Conservation (phyloP, 2,797 vertebrate genomes). For the Falco berigora region DNA sequence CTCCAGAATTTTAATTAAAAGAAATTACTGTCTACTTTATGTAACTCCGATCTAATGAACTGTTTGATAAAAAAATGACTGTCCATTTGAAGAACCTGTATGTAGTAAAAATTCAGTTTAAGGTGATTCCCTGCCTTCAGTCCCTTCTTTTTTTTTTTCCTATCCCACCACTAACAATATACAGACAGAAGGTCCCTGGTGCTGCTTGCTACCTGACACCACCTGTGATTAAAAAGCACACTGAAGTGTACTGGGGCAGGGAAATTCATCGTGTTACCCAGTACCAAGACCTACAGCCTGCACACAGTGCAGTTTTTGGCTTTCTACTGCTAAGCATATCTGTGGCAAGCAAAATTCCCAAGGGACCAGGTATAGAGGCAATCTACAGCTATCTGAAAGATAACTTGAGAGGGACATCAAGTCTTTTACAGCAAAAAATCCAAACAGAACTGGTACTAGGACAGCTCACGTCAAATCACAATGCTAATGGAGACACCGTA, state of each 20-base stretch:
- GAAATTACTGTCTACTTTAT: not conserved
- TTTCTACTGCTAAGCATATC: not conserved
- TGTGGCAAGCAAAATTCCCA: constrained; percentile 22
- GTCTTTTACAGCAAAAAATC: constrained; percentile 33
- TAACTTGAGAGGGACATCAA: not conserved
- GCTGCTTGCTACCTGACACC: not conserved
- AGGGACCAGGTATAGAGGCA: not conserved
- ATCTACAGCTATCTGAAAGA: constrained; percentile 10
- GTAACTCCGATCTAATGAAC: not conserved
- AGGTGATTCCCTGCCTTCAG: accelerated
- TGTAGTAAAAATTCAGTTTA: not conserved
- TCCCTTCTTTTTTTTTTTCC: not conserved
- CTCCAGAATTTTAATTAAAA: not conserved
- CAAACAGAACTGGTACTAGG: not conserved
- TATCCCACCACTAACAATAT: not conserved
- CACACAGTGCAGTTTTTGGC: not conserved
- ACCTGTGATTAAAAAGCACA: not conserved
- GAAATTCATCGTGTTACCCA: not conserved
- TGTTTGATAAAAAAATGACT: not conserved
- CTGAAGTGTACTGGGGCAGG: not conserved
- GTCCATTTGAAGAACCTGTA: not conserved
- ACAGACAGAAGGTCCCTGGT: not conserved
- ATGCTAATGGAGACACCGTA: not conserved
- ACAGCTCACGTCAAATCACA: constrained; percentile 30
- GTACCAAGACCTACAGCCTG: constrained; percentile 9